Base-by-base conservation (phyloP, 1,140 invertebrate species). In the Sycophila sp. region DNA sequence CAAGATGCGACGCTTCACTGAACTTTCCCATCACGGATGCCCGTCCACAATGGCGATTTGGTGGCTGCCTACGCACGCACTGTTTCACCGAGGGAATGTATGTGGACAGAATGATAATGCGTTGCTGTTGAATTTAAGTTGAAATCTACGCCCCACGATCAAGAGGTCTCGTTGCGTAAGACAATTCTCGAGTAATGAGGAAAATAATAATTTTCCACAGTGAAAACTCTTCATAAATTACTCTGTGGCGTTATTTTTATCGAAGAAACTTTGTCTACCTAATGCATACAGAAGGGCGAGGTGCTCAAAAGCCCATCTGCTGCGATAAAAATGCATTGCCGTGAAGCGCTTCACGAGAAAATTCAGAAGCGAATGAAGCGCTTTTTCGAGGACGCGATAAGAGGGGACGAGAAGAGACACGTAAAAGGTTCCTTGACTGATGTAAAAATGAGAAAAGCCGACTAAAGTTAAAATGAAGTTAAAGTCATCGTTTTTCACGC, bases 281-380 rank as follows among this genome's bases (percentile, higher is more conserved):
- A 62, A 47, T 49, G 42, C 42, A 13, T 40, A n/a, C 22, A 8
- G 38, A 45, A 60, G 38, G 19, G 17, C 24, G n/a, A n/a, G 19
- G 45, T 22, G 19, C 45, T 49, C 45, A 49, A 49, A 49, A 49
- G 45, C 45, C 22, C 55, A 22, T 60, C 38, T 26, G 2, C 42
- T 6, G 22, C 19, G 60, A 63, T 63, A 49, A 63, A 63, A 63
- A 63, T 63, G n/a, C 42, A 63, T n/a, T n/a, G n/a, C n/a, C n/a
- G 42, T 8, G 55, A 24, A 15, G 15, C 2, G 36, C 26, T 10
- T 32, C 6, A 7, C 26, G 42, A 38, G 59, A 49, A 45, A 60
- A 38, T 60, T 45, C 11, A 42, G 56, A n/a, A 55, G 30, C 28
- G 53, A 11, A 11, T 36, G 2, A 1, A 15, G 24, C 4, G 7